phyloP scores from a whole-genome alignment of 2,113 vertebrate genomes.

The Brachypodius melanocephalos region DNA sequence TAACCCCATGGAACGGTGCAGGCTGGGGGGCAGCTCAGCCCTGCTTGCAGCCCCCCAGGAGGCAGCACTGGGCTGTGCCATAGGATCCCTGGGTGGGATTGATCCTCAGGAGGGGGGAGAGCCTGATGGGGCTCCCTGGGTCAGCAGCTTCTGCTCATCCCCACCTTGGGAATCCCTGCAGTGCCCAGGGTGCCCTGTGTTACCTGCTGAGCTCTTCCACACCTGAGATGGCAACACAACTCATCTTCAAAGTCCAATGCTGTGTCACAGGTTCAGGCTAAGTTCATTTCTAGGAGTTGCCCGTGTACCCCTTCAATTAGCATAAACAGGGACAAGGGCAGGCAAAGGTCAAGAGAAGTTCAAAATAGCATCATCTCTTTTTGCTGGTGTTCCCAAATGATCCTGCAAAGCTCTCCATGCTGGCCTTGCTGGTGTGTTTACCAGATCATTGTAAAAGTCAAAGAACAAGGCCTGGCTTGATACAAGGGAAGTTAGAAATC shows the following conservation, averaged over 20 bases:
- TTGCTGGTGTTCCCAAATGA: slow-evolving; percentile 67
- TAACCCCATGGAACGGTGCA: not conserved
- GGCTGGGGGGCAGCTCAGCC: not conserved
- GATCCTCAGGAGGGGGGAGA: not conserved
- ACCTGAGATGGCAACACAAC: not conserved
- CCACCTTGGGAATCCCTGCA: fast-evolving
- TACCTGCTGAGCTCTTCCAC: not conserved
- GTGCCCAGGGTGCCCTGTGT: not conserved
- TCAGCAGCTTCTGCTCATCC: fast-evolving
- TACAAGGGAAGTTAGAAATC: slow-evolving; percentile 73
- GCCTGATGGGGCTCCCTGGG: not conserved
- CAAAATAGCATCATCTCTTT: slow-evolving; percentile 78
- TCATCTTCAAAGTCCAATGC: slow-evolving; percentile 75
- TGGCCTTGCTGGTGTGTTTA: slow-evolving; percentile 64
- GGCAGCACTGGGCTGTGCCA: not conserved
- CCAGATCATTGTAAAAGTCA: slow-evolving; percentile 78
- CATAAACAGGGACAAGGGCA: slow-evolving; percentile 76
- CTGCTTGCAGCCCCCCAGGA: not conserved
- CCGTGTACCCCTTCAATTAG: slow-evolving; percentile 57
- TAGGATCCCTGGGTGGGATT: fast-evolving
- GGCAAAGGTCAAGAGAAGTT: slow-evolving; percentile 86
- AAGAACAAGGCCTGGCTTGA: slow-evolving; percentile 75
- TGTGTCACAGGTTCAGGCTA: slow-evolving; percentile 89
- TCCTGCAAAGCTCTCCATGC: slow-evolving; percentile 50
- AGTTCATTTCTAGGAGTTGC: slow-evolving; percentile 84